phyloP scores from a whole-genome alignment of 2,797 vertebrate genomes.

The Hippocampus kuda region DNA sequence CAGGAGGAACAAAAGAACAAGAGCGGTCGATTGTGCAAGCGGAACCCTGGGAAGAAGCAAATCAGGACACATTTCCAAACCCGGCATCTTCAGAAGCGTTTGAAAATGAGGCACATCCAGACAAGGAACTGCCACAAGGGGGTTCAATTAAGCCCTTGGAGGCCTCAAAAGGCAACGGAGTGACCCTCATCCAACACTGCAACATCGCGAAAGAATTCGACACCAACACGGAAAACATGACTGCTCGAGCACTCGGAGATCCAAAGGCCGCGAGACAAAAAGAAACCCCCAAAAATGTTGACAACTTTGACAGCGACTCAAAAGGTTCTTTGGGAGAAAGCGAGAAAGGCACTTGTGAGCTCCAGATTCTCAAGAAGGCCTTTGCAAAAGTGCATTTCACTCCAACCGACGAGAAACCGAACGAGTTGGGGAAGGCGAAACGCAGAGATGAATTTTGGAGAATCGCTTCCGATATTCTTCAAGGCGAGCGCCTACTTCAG shows the following conservation, averaged over 20 bases:
- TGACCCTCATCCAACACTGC: background rate
- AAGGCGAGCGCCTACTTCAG: conserved; percentile 60
- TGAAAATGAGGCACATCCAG: conserved; percentile 1
- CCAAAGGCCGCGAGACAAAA: background rate
- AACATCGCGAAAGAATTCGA: conserved; percentile 1
- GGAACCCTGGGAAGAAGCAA: conserved; percentile 9
- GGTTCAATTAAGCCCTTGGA: background rate
- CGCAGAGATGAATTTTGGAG: conserved; percentile 14
- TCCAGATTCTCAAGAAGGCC: background rate
- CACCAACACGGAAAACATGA: background rate
- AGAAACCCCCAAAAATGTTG: conserved; percentile 10
- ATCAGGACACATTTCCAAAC: conserved; percentile 10
- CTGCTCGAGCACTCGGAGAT: conserved; percentile 1
- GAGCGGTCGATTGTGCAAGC: conserved; percentile 11
- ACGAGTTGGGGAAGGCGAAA: background rate
- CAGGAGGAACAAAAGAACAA: conserved; percentile 7
- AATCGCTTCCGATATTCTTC: conserved; percentile 44
- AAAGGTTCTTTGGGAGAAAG: conserved; percentile 12
- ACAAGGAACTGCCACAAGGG: background rate
- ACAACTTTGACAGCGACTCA: conserved; percentile 14
- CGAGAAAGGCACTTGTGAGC: conserved; percentile 24
- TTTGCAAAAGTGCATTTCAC: background rate
- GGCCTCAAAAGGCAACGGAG: background rate
- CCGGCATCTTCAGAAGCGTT: background rate
- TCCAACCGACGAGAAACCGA: background rate